Evolutionary conservation across 2,797 vertebrate species (phyloP), one percentile per base, ranked within the genome.

Genomic region (Karalla daura): DNA sequence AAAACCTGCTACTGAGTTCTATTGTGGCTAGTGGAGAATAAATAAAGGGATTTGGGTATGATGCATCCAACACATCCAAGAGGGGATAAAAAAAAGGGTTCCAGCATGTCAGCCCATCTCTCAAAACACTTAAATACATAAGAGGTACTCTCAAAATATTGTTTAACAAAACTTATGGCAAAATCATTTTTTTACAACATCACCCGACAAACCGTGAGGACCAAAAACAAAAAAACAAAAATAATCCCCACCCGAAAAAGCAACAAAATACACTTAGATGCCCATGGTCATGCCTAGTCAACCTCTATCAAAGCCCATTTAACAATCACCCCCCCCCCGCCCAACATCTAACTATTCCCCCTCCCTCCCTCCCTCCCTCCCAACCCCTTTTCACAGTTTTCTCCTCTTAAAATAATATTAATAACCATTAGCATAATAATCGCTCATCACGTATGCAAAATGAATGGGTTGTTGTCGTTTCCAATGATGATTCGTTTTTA

Each of bases 81-180:
- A 64, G 77, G 49, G 65, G 45, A 80, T 67, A 67, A 74, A 75
- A 74, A 80, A 21, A 83, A 73, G 70, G 78, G 59, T 83, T 89
- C 85, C 88, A 89, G 87, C 89, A 91, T 90, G 80, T 88, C 86
- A 88, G 81, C 87, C 84, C 74, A 40, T 83, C 81, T 89, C 87
- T 87, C 79, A 70, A 85, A 90, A 91, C 86, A 93, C 80, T 90
- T 91, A 90, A 94, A 93, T 93, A 94, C 89, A 91, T n/a, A 91
- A 92, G 86, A 91, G 83, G 89, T 92, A 91, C 86, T 91, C 83
- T 91, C 81, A 86, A 85, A 91, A 92, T 89, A 89, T 88, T 70
- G 85, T 83, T 81, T 88, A 89, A 91, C 87, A 93, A 87, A 93
- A 88, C n/a, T 86, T 88, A 91, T 92, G 90, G 91, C 87, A 92